phyloP scores from a whole-genome alignment of 1,140 invertebrate species.

The Drosophila funebris region DNA sequence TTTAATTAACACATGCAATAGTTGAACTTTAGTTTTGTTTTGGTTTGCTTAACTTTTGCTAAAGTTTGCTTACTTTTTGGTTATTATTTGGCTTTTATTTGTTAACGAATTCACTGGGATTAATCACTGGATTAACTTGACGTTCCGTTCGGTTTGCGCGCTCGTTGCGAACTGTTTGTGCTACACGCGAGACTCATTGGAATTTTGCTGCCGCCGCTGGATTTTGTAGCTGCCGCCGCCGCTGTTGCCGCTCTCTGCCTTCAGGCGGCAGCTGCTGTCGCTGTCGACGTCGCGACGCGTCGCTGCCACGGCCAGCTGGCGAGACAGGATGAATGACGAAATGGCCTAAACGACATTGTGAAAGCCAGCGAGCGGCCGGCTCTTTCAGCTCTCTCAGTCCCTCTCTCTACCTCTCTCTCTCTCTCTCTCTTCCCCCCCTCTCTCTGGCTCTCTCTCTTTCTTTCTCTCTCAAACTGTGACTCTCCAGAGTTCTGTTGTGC shows the following conservation, averaged over 20 bases:
- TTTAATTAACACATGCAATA: constrained; percentile 1
- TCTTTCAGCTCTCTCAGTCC: constrained; percentile 4
- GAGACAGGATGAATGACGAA: constrained; percentile 76
- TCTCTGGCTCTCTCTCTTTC: constrained; percentile 1
- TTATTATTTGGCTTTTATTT: constrained; percentile 15
- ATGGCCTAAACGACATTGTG: constrained; percentile 58
- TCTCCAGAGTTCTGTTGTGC: constrained; percentile 63
- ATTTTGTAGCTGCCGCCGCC: constrained; percentile 61
- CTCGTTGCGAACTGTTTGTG: constrained; percentile 71
- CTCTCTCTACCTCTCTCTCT: constrained; percentile 26
- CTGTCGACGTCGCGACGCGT: constrained; percentile 25
- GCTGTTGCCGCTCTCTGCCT: not conserved
- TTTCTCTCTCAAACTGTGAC: constrained; percentile 20
- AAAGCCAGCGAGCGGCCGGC: constrained; percentile 51
- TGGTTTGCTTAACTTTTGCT: not conserved
- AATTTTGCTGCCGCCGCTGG: constrained; percentile 66
- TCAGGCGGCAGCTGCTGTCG: constrained; percentile 10
- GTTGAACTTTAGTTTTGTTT: not conserved
- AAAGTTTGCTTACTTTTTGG: constrained; percentile 54
- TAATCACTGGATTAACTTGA: constrained; percentile 47
- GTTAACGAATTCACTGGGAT: no score
- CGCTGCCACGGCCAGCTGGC: constrained; percentile 25
- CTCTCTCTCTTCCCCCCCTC: not conserved
- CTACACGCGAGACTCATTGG: constrained; percentile 61
- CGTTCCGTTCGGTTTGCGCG: constrained; percentile 72